Conservation (phyloP, 2,113 vertebrate genomes). For the Manacus vitellinus region DNA sequence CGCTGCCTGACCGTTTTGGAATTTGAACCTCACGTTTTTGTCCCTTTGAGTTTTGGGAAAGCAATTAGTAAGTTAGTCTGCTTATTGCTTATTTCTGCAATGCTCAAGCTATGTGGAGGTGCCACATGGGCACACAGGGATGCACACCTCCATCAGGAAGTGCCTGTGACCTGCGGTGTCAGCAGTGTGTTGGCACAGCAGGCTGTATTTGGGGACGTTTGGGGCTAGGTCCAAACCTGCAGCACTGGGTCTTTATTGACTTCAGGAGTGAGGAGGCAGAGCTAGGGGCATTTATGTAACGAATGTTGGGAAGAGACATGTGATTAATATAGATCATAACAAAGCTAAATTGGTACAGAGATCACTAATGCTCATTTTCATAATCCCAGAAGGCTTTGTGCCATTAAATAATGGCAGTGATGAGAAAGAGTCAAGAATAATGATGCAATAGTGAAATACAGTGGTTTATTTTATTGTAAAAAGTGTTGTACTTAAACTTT, state of each 20-base stretch:
- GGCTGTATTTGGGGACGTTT: fast-evolving
- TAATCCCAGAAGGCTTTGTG: background rate
- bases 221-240: background rate
- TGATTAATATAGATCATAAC: background rate
- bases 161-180: fast-evolving
- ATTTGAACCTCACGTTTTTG: background rate
- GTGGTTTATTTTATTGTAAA: background rate
- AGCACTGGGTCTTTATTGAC: background rate
- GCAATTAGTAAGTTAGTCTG: background rate
- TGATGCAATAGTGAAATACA: background rate
- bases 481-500: background rate
- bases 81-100: background rate
- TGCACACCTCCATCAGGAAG: background rate
- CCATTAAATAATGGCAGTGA: background rate
- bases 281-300: background rate
- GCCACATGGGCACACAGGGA: fast-evolving
- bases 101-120: background rate
- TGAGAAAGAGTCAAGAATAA: background rate
- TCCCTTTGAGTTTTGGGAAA: background rate
- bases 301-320: background rate
- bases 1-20: background rate
- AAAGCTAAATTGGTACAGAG: background rate
- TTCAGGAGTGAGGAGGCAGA: background rate
- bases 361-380: background rate
- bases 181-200: fast-evolving